Conservation (phyloP, 1,140 invertebrate species). For the Ephestia elutella region DNA sequence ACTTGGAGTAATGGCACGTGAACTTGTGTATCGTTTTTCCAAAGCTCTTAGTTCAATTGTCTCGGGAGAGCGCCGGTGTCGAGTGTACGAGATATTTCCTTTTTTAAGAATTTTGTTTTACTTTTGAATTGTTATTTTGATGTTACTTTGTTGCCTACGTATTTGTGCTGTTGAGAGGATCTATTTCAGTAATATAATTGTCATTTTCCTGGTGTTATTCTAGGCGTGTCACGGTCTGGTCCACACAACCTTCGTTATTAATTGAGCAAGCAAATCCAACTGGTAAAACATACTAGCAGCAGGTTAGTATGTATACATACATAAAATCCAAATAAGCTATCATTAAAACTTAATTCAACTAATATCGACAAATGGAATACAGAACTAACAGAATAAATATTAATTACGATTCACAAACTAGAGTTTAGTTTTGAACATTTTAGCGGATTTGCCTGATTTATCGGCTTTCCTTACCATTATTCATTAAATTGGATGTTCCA, state of each 20-base stretch:
- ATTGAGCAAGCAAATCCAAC: too few species aligned
- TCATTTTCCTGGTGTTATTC: too few species aligned
- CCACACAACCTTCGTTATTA: too few species aligned
- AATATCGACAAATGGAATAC: background rate
- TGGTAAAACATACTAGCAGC: too few species aligned
- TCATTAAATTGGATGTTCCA: background rate
- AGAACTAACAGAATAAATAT: background rate
- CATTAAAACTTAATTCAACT: background rate
- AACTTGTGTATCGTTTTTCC: slow-evolving; percentile 27
- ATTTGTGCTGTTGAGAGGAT: too few species aligned
- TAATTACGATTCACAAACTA: background rate
- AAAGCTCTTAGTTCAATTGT: slow-evolving; percentile 36
- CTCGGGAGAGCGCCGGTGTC: slow-evolving; percentile 29
- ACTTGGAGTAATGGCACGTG: slow-evolving; percentile 10
- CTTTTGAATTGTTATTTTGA: background rate
- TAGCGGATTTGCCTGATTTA: slow-evolving; percentile 8
- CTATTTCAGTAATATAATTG: too few species aligned
- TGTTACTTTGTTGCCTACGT: too few species aligned
- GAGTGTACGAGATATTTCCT: slow-evolving; percentile 19
- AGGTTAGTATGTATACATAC: too few species aligned
- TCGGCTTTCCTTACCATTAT: background rate
- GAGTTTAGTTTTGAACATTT: background rate
- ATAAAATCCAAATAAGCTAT: too few species aligned
- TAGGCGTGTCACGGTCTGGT: too few species aligned
- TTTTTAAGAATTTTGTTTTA: background rate